Base-by-base conservation (phyloP, 1,140 invertebrate species). In the Heliconius hewitsoni region DNA sequence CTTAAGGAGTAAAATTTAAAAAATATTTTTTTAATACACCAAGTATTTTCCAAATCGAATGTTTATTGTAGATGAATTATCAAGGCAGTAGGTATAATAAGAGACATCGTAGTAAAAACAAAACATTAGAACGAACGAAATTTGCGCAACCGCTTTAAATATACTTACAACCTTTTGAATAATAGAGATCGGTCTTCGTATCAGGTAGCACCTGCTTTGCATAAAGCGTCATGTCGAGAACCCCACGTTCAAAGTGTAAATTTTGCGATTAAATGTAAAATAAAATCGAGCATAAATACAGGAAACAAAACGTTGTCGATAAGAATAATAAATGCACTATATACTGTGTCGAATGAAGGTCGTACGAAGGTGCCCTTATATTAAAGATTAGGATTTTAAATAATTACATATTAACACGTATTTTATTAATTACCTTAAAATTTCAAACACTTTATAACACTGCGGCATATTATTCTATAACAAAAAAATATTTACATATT, bases 131-230 rank as follows among this genome's bases (percentile, higher is more conserved):
- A 72, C 37, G 71, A 72, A 39, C 46, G n/a, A 70, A 75, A 71
- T 60, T 77, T 73, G 66, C 50, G 27, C 60, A 60, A 73, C 80
- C 71, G 11, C 46, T 78, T 74, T 34, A 57, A 42, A 30, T 71
- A 71, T 80, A 80, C 81, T 83, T 84, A 77, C 72, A 77, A 82
- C 86, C 52, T 86, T 86, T 81, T 74, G 50, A 81, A 78, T 72
- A 39, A 72, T 70, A 39, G 39, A 74, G 60, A 74, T 74, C 57
- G 60, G n/a, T 30, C 73, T 85, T 87, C 89, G 89, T 93, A 93
- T 93, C 92, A 91, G 89, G 92, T 91, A 91, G 89, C 92, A 94
- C 91, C 92, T 94, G 92, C 88, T 94, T 94, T 93, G 91, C 92
- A 94, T 94, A 92, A 94, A 90, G 89, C 90, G 90, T 92, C 90